These are phyloP conservation scores for Rhopalosiphum padi DNA, from an alignment of 1,140 invertebrate genomes.

Conservation along the genomic window DNA sequence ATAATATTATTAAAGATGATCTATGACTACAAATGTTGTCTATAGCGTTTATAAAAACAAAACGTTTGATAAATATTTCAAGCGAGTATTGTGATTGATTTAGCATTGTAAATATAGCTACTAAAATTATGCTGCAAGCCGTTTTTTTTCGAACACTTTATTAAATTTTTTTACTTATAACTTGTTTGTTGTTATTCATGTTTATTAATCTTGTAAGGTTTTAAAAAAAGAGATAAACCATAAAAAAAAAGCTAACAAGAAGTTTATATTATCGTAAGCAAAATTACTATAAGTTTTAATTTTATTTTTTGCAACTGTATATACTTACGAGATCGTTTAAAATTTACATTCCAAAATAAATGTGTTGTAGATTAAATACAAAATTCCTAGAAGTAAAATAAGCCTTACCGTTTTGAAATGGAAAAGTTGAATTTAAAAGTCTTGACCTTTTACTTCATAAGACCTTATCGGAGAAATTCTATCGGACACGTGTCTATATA, in stretches of 20 bases:
- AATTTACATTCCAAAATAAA: not conserved
- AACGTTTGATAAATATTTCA: constrained; percentile 1
- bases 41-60: not conserved
- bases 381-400: not conserved
- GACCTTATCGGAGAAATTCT: not conserved
- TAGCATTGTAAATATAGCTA: not conserved
- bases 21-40: not conserved
- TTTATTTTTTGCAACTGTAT: not conserved
- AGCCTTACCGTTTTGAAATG: not conserved
- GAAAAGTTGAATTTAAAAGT: constrained; percentile 9
- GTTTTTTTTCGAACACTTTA: not conserved
- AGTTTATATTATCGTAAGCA: not conserved
- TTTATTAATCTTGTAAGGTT: not conserved
- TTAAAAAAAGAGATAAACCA: not conserved
- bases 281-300: not conserved
- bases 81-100: not conserved
- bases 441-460: not conserved
- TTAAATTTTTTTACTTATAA: not conserved
- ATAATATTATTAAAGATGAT: not conserved
- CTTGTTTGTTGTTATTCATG: not conserved
- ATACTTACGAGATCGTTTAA: not conserved
- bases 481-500: not conserved
- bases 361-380: not conserved
- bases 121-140: not conserved
- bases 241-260: not conserved